Percentiles rank a stretch among this genome's conserved stretches.
Evolutionary conservation across 2,113 vertebrate species (phyloP).

Genomic region (Eclectus roratus): DNA sequence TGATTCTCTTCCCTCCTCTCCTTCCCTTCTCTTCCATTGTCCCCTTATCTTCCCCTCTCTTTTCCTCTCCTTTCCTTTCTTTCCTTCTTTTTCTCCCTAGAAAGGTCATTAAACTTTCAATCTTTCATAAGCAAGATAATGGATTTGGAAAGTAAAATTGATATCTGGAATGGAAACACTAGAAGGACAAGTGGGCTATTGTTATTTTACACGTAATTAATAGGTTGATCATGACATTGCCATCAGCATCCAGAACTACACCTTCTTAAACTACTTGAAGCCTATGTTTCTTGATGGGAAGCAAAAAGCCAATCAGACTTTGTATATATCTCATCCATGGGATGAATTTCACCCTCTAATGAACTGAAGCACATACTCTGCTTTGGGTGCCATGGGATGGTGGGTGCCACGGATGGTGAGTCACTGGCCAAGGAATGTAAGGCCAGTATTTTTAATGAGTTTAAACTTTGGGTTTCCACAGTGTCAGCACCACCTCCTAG

Average conservation of each 20-base stretch:
- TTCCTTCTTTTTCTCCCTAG: neutral
- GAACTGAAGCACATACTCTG: neutral
- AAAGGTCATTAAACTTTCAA: neutral
- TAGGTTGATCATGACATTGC: neutral
- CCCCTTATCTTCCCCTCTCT: neutral
- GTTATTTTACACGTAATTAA: neutral
- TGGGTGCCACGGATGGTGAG: neutral
- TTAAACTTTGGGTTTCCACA: neutral
- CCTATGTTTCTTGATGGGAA: neutral
- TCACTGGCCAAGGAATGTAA: neutral
- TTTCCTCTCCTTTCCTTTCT: neutral
- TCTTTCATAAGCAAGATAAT: neutral
- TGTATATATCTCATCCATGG: neutral
- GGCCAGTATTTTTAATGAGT: neutral
- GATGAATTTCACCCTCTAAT: neutral
- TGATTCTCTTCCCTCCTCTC: neutral
- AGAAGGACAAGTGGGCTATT: neutral
- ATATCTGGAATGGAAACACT: neutral
- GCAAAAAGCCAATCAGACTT: neutral
- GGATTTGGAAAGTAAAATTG: neutral
- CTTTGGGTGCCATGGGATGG: neutral
- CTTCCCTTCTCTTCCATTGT: neutral
- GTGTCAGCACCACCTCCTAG: neutral
- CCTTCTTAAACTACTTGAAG: neutral
- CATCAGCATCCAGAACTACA: neutral